Conservation (phyloP, 2,113 vertebrate genomes). For the Nerophis ophidion region DNA sequence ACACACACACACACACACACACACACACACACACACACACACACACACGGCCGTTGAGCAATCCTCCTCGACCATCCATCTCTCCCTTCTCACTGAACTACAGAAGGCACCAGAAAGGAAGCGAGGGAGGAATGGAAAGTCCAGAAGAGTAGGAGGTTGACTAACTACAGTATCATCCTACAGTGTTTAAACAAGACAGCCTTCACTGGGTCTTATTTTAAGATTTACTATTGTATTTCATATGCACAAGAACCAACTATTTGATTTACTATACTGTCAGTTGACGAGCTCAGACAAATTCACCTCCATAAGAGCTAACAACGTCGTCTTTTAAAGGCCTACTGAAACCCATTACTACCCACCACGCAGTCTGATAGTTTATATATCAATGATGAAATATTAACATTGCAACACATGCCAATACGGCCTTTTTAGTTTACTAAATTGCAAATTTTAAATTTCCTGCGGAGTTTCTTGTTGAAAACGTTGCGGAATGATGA, state of each 20-base stretch:
- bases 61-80: constrained; percentile 25
- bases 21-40: neutral
- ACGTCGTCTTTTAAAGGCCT: neutral
- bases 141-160: neutral
- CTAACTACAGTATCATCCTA: constrained; percentile 9
- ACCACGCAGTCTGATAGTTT: no score
- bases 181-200: constrained; percentile 45
- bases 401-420: no score
- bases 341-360: no score
- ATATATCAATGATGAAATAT: no score
- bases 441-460: no score
- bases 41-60: constrained; percentile 11
- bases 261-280: constrained; percentile 7
- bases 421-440: no score
- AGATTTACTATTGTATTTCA: constrained; percentile 1
- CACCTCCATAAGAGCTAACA: constrained; percentile 7
- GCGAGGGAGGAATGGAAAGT: constrained; percentile 23
- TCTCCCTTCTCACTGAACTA: constrained; percentile 31
- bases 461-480: no score
- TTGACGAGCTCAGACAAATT: neutral
- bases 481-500: no score
- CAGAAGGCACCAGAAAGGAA: constrained; percentile 48
- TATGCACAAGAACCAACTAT: constrained; percentile 4
- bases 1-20: constrained; percentile 35
- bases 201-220: constrained; percentile 21